A percentile compares a stretch with the other conserved stretches of the same genome.
These are phyloP conservation scores for Chaetorhynchus papuensis DNA, from an alignment of 2,113 vertebrate species.

Conservation along the genomic window DNA sequence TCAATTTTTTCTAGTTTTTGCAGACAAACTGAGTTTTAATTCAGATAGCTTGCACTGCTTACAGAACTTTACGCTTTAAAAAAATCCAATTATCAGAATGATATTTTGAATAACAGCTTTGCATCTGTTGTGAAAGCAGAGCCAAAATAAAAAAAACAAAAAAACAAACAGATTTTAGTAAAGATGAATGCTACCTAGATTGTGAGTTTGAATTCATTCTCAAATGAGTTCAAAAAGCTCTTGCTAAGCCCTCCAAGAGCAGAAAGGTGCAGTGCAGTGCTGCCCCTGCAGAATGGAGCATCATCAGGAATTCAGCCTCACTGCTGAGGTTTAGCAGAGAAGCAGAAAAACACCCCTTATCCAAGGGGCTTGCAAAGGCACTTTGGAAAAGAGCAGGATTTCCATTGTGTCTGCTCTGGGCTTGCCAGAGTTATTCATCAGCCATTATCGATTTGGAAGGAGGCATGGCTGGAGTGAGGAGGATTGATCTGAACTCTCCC, in stretches of 20 bases:
- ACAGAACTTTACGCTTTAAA: background rate
- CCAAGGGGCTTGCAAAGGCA: slow-evolving; percentile 20
- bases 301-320: background rate
- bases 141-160: background rate
- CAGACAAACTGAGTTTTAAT: background rate
- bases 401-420: background rate
- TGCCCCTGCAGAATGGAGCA: background rate
- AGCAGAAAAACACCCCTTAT: background rate
- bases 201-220: background rate
- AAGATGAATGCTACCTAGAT: background rate
- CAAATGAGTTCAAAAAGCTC: background rate
- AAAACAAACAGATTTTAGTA: background rate
- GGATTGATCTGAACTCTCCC: slow-evolving; percentile 38
- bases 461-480: background rate
- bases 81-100: background rate
- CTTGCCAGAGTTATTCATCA: slow-evolving; percentile 33
- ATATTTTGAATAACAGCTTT: background rate
- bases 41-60: background rate
- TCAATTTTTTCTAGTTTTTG: background rate
- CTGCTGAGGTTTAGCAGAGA: background rate
- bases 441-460: slow-evolving; percentile 25
- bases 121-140: background rate
- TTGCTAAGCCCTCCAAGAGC: background rate
- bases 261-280: background rate
- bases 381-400: slow-evolving; percentile 6